Conservation (phyloP, 2,888 invertebrate genomes). For the Caenorhabditis japonica region DNA sequence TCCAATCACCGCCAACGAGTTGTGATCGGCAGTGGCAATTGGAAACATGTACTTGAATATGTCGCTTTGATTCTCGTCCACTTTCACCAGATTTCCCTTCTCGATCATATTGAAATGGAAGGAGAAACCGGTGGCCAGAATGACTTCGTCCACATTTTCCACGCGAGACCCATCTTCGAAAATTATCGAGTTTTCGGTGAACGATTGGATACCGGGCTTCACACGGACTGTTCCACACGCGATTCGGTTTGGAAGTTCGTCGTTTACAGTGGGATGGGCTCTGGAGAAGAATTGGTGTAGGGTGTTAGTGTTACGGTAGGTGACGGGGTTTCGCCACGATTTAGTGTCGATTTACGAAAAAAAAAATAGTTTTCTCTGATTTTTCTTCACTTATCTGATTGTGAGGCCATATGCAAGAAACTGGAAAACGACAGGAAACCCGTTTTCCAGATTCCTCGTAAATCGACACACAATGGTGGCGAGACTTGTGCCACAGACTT, state of each 20-base stretch:
- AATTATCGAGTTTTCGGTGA: slow-evolving; percentile 59
- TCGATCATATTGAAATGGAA: slow-evolving; percentile 57
- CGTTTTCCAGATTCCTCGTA: too few species aligned
- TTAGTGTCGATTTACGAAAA: too few species aligned
- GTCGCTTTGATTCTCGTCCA: slow-evolving; percentile 69
- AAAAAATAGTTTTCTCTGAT: too few species aligned
- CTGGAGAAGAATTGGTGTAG: too few species aligned
- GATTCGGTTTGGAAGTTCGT: slow-evolving; percentile 79
- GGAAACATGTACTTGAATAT: slow-evolving; percentile 79
- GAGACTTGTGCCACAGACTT: too few species aligned
- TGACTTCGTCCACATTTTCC: slow-evolving; percentile 57
- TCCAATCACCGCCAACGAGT: slow-evolving; percentile 79
- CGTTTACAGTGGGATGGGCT: slow-evolving; percentile 77
- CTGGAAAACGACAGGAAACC: too few species aligned
- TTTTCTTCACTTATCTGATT: too few species aligned
- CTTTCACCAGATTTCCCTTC: slow-evolving; percentile 48
- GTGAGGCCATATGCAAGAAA: too few species aligned
- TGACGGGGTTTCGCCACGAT: too few species aligned
- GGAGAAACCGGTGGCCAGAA: slow-evolving; percentile 62
- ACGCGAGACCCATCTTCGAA: slow-evolving; percentile 68
- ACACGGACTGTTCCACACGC: slow-evolving; percentile 72
- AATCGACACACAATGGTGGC: too few species aligned
- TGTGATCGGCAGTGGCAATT: slow-evolving; percentile 71
- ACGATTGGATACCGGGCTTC: slow-evolving; percentile 66
- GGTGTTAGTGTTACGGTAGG: too few species aligned